phyloP scores from a whole-genome alignment of 2,888 invertebrate species.

The Ectemnius lituratus region DNA sequence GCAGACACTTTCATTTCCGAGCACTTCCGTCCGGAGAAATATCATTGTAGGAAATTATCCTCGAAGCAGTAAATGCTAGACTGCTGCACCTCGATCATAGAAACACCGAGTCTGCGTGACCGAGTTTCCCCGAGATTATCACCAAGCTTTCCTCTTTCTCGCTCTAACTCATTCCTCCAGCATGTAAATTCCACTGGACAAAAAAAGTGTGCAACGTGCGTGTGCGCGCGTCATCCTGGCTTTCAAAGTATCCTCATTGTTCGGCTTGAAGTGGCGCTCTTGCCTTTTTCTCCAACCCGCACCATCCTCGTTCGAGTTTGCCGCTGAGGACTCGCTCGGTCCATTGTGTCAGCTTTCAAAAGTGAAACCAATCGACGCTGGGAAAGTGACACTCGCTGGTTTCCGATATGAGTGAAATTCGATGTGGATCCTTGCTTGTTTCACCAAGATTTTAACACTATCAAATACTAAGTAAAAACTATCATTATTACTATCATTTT shows the following conservation, averaged over 20 bases:
- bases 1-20: constrained; percentile 69
- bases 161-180: background rate
- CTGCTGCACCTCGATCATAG: background rate
- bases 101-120: constrained; percentile 7
- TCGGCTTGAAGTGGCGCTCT: constrained; percentile 1
- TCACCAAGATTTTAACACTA: too few species aligned
- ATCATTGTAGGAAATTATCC: constrained; percentile 66
- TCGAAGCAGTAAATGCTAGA: constrained; percentile 17
- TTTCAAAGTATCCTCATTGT: constrained; percentile 4
- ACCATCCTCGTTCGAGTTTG: background rate
- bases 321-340: constrained; percentile 5
- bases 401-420: too few species aligned
- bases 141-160: background rate
- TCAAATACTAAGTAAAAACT: too few species aligned
- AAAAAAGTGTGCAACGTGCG: background rate
- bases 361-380: background rate
- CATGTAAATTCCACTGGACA: background rate
- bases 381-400: too few species aligned
- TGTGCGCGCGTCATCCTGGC: background rate
- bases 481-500: too few species aligned
- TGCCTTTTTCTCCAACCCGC: constrained; percentile 2
- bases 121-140: constrained; percentile 33
- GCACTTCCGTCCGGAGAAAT: constrained; percentile 60
- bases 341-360: background rate
- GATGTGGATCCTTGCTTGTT: too few species aligned